Evolutionary conservation across 1,140 invertebrate species (phyloP).

Genomic region (Phortica variegata): DNA sequence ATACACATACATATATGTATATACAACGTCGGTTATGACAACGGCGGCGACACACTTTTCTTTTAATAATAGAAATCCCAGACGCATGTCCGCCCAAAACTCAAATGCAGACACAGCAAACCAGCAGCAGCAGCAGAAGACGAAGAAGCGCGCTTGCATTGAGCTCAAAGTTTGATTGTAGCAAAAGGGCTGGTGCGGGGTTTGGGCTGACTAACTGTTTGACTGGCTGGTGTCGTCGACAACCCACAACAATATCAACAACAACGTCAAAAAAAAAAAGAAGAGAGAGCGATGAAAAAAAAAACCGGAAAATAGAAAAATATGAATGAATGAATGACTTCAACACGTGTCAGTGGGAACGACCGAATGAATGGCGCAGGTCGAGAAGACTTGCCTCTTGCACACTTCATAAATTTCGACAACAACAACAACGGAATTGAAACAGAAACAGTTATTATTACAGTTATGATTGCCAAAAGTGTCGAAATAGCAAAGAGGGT

Average conservation of each 20-base stretch:
- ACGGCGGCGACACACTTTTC: too few relatives aligned
- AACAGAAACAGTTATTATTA: constrained; percentile 40
- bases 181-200: background rate
- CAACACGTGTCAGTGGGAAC: constrained; percentile 16
- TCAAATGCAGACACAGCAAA: constrained; percentile 34
- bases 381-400: constrained; percentile 28
- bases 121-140: background rate
- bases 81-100: constrained; percentile 31
- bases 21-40: too few relatives aligned
- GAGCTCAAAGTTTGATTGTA: background rate
- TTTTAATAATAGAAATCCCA: constrained; percentile 30
- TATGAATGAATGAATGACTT: constrained; percentile 5
- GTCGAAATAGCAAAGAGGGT: constrained; percentile 18
- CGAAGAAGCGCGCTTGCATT: background rate
- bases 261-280: background rate
- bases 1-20: constrained; percentile 13
- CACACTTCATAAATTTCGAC: constrained; percentile 55
- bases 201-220: background rate
- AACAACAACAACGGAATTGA: constrained; percentile 10
- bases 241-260: too few relatives aligned
- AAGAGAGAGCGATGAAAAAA: background rate
- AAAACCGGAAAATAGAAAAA: constrained; percentile 2
- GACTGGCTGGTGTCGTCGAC: background rate
- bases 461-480: constrained; percentile 55
- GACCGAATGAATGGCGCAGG: constrained; percentile 8